Conservation (phyloP, 2,113 vertebrate genomes). For the Scomber scombrus region DNA sequence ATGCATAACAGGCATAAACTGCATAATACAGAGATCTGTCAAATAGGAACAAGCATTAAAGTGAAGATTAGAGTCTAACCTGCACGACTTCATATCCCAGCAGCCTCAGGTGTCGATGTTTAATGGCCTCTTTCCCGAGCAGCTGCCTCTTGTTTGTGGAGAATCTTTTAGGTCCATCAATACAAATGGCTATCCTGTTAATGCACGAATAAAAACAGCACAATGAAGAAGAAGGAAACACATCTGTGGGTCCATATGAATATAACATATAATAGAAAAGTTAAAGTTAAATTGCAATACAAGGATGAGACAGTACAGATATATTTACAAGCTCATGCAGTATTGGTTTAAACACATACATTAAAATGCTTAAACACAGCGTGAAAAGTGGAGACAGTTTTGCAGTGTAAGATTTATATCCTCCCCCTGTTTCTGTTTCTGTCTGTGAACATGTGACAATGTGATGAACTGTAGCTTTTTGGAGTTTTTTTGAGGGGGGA, state of each 20-base stretch:
- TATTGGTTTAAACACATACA: not conserved
- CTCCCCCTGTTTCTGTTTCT: not conserved
- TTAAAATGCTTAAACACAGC: too few relatives aligned
- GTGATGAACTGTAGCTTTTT: not conserved
- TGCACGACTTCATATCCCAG: conserved; percentile 94
- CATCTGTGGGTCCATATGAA: too few relatives aligned
- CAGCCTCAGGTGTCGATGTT: conserved; percentile 91
- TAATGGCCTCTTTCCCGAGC: conserved; percentile 91
- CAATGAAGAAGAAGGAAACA: not conserved
- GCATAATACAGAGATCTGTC: too few relatives aligned
- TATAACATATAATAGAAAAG: too few relatives aligned
- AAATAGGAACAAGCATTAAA: too few relatives aligned
- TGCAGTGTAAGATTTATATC: not conserved
- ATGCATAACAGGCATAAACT: too few relatives aligned
- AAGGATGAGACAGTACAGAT: too few relatives aligned
- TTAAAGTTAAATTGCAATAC: too few relatives aligned
- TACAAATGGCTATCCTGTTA: conserved; percentile 90
- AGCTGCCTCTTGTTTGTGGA: conserved; percentile 84
- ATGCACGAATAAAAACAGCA: not conserved
- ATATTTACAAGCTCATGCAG: not conserved
- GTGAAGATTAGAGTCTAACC: conserved; percentile 76
- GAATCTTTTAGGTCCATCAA: conserved; percentile 91
- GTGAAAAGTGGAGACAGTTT: too few relatives aligned
- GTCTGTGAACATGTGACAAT: not conserved
- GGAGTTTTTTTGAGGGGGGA: not conserved